These are phyloP conservation scores for Pocillopora verrucosa DNA, from an alignment of 64 coral and sea anemone genomes.

Conservation along the genomic window DNA sequence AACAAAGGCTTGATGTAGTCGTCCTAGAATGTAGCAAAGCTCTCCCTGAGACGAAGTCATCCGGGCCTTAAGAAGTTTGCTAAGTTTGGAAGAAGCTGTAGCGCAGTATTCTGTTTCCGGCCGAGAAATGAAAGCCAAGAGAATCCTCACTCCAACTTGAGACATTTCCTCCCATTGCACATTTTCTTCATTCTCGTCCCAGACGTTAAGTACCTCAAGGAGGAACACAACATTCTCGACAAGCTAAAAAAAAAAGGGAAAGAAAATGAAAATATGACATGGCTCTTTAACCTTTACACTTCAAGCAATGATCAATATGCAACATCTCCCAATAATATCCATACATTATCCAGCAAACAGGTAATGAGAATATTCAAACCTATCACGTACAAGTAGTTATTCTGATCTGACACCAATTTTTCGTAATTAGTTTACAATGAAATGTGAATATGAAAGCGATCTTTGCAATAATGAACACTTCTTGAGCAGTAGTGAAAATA, in stretches of 20 bases:
- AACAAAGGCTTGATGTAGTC: conserved; percentile 79
- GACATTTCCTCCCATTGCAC: conserved; percentile 95
- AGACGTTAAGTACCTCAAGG: conserved; percentile 88
- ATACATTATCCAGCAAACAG: too few species aligned
- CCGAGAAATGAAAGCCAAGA: conserved; percentile 72
- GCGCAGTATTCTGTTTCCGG: conserved; percentile 88
- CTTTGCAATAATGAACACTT: too few species aligned
- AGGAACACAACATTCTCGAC: conserved; percentile 85
- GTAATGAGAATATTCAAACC: too few species aligned
- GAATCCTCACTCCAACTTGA: conserved; percentile 85
- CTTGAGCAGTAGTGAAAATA: too few species aligned
- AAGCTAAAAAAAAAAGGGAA: conserved; percentile 42
- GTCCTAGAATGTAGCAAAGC: conserved; percentile 84
- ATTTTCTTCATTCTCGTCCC: conserved; percentile 76
- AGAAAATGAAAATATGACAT: too few species aligned
- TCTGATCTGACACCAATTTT: too few species aligned
- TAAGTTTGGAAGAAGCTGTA: conserved; percentile 89
- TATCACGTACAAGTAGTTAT: too few species aligned
- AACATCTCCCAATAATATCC: background rate
- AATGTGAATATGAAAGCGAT: too few species aligned
- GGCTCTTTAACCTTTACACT: too few species aligned
- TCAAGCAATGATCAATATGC: background rate
- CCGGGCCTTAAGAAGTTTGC: conserved; percentile 70
- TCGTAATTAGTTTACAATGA: too few species aligned
- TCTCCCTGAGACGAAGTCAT: conserved; percentile 80